phyloP scores from a whole-genome alignment of 2,113 vertebrate species.

The Myiozetetes cayanensis region DNA sequence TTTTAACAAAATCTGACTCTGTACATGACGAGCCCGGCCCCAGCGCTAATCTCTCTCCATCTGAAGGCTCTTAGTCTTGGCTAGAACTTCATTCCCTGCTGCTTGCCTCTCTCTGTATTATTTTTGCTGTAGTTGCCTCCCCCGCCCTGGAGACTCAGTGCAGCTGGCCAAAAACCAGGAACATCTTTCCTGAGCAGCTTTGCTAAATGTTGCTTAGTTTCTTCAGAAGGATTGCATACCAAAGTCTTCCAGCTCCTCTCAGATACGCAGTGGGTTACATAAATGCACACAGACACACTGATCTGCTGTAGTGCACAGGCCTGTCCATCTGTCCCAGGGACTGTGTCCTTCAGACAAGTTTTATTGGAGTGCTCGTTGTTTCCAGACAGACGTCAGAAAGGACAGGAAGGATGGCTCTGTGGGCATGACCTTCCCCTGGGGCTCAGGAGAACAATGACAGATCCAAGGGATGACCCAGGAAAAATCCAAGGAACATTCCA shows the following conservation, averaged over 20 bases:
- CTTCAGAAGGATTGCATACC: neutral
- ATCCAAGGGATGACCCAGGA: neutral
- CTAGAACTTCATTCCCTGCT: constrained; percentile 1
- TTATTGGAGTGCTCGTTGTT: neutral
- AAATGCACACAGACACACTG: neutral
- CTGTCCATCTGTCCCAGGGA: neutral
- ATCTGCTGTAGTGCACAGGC: neutral
- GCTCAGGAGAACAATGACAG: neutral
- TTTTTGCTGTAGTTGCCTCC: constrained; percentile 10
- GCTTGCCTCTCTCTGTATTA: neutral
- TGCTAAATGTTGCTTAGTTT: constrained; percentile 17
- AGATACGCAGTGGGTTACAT: neutral
- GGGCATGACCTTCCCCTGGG: neutral
- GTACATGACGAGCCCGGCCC: neutral
- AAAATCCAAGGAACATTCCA: neutral
- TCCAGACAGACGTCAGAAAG: neutral
- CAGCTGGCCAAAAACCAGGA: constrained; percentile 9
- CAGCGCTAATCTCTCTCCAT: neutral
- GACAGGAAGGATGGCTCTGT: constrained; percentile 22
- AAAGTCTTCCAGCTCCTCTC: neutral
- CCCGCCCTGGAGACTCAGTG: neutral
- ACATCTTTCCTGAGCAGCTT: constrained; percentile 29
- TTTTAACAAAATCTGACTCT: neutral
- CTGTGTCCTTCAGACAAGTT: neutral
- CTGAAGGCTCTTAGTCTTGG: neutral